Evolutionary conservation across 2,113 vertebrate genomes (phyloP).

Genomic region (Anas platyrhynchos): DNA sequence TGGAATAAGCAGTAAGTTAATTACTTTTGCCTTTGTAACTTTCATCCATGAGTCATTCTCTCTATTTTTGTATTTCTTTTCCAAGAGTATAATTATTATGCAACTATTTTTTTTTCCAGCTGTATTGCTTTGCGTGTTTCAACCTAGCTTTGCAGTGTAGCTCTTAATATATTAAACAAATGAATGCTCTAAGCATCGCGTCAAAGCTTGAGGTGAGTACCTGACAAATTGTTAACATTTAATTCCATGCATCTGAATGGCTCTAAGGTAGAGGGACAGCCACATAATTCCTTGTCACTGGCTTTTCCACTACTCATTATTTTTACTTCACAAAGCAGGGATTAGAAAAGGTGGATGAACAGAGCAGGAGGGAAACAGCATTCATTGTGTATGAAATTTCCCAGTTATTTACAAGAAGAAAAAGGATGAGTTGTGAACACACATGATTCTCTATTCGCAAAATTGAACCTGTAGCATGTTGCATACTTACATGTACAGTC

Average conservation of each 20-base stretch:
- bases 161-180: neutral
- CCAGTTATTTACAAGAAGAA: rapidly evolving
- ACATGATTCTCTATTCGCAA: neutral
- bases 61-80: neutral
- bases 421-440: neutral
- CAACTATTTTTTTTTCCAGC: neutral
- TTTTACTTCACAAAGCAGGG: neutral
- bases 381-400: neutral
- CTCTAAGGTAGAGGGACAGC: neutral
- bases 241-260: neutral
- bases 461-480: neutral
- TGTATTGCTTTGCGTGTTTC: neutral
- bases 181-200: neutral
- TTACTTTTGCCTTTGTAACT: neutral
- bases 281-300: rapidly evolving
- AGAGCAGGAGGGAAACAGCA: neutral
- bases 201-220: neutral
- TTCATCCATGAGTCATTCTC: neutral
- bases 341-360: neutral
- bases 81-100: neutral
- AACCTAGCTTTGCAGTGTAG: neutral
- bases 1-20: neutral
- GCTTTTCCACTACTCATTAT: neutral
- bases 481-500: neutral
- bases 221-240: neutral